Base-by-base conservation (phyloP, 2,797 vertebrate species). In the Gorsachius magnificus region DNA sequence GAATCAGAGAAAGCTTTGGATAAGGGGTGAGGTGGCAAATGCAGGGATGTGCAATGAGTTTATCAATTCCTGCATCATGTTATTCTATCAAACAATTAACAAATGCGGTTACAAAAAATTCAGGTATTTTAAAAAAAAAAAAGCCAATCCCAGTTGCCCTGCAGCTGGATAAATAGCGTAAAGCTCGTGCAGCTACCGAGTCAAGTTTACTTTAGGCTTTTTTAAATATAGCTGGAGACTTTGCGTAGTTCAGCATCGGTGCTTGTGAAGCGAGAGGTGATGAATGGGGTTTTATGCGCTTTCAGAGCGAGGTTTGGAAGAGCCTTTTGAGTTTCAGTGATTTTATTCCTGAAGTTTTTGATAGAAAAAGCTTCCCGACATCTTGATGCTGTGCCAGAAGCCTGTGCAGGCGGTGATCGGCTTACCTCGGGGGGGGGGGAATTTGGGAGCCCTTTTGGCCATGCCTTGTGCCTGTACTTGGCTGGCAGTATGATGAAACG, bases 91-190 rank as follows among this genome's bases (percentile, higher is more conserved):
- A 78, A 41, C 38, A 66, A 21, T 43, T 75, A 79, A 63, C 38
- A 81, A 92, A 69, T 16, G 12, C 53, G 16, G 21, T 31, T 80
- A 45, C 10, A 31, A 81, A 91, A 75, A 43, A 38, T 4, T 35
- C 12, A 41, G 1, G 1, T 48, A 33, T 58, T 81, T 28, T 7
- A 25, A 4, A 29, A 87, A n/a, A 24, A 45, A 11, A 16, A 6
- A 43, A 43, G 16, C 41, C 24, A 31, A 19, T 87, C 57, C 31
- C 17, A 31, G 61, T 83, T 79, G 58, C 60, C 33, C 19, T 75
- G 36, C 92, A 83, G 72, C 91, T 95, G 90, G 33, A 58, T 94
- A 94, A 95, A 96, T 57, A 96, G 35, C 7, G 1, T 38, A 48
- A 33, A 75, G 69, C 43, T 86, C 4, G 0, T 78, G 54, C 93